Evolutionary conservation across 2,113 vertebrate genomes (phyloP).

Genomic region (Grantiella picta): DNA sequence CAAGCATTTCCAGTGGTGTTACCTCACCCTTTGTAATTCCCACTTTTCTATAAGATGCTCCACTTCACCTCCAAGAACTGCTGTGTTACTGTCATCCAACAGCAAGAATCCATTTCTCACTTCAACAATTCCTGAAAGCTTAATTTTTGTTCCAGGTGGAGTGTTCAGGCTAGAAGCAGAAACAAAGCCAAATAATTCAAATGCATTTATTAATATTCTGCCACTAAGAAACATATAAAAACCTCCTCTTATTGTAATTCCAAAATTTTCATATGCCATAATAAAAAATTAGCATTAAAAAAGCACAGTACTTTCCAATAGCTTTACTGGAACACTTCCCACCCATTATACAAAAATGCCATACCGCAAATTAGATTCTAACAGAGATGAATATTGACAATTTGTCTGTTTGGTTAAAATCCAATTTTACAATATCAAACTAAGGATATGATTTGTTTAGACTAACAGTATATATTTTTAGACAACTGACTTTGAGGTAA

Average conservation of each 20-base stretch:
- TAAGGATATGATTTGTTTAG: neutral
- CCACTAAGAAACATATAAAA: neutral
- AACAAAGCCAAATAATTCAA: conserved; percentile 9
- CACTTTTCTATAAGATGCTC: conserved; percentile 97
- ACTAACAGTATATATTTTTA: neutral
- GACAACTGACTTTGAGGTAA: neutral
- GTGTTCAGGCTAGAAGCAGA: conserved; percentile 74
- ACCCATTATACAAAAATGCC: neutral
- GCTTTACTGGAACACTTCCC: conserved; percentile 1
- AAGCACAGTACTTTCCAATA: neutral
- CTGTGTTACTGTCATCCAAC: conserved; percentile 88
- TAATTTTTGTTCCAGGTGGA: conserved; percentile 96
- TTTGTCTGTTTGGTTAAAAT: conserved; percentile 14
- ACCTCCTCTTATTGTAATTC: neutral
- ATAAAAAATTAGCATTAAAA: neutral
- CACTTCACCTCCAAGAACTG: conserved; percentile 93
- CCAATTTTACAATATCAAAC: neutral
- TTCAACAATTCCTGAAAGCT: conserved; percentile 85
- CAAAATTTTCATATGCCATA: neutral
- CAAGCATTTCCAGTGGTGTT: conserved; percentile 54
- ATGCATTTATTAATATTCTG: neutral
- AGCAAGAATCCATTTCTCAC: conserved; percentile 93
- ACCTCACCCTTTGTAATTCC: conserved; percentile 95
- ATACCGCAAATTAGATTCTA: conserved; percentile 39
- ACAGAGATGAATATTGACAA: conserved; percentile 11